These are phyloP conservation scores for Limenitis camilla DNA, from an alignment of 2,888 invertebrate species.

Conservation along the genomic window DNA sequence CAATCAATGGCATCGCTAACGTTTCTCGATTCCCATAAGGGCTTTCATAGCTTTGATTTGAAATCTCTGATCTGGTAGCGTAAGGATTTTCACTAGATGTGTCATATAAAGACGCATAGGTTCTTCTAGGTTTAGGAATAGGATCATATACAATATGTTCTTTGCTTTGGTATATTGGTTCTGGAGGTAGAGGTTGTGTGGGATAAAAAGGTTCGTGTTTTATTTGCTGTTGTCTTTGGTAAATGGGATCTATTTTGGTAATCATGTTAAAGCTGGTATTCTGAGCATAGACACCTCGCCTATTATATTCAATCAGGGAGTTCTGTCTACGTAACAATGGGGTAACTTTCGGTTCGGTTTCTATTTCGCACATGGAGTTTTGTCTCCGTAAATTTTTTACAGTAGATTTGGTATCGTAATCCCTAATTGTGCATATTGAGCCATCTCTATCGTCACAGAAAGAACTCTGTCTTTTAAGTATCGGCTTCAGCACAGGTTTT, in stretches of 20 bases:
- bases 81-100: slow-evolving; percentile 65
- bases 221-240: slow-evolving; percentile 70
- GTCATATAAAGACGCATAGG: slow-evolving; percentile 65
- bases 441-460: slow-evolving; percentile 68
- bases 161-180: slow-evolving; percentile 71
- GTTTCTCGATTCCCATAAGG: slow-evolving; percentile 61
- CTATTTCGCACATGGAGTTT: slow-evolving; percentile 71
- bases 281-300: slow-evolving; percentile 64
- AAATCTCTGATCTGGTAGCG: slow-evolving; percentile 56
- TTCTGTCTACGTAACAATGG: slow-evolving; percentile 70
- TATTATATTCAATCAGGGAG: slow-evolving; percentile 69
- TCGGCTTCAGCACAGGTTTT: slow-evolving; percentile 63
- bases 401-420: slow-evolving; percentile 63
- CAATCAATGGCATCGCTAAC: slow-evolving; percentile 56
- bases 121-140: slow-evolving; percentile 69
- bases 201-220: slow-evolving; percentile 70
- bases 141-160: slow-evolving; percentile 67
- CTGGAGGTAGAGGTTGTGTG: slow-evolving; percentile 69
- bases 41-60: slow-evolving; percentile 61
- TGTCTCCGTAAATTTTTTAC: slow-evolving; percentile 58
- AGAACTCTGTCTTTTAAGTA: slow-evolving; percentile 67
- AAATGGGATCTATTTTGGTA: slow-evolving; percentile 73
- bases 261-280: slow-evolving; percentile 70
- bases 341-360: slow-evolving; percentile 73
- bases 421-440: slow-evolving; percentile 62